Conservation (phyloP, 2,113 vertebrate genomes). For the Oreotrochilus melanogaster region DNA sequence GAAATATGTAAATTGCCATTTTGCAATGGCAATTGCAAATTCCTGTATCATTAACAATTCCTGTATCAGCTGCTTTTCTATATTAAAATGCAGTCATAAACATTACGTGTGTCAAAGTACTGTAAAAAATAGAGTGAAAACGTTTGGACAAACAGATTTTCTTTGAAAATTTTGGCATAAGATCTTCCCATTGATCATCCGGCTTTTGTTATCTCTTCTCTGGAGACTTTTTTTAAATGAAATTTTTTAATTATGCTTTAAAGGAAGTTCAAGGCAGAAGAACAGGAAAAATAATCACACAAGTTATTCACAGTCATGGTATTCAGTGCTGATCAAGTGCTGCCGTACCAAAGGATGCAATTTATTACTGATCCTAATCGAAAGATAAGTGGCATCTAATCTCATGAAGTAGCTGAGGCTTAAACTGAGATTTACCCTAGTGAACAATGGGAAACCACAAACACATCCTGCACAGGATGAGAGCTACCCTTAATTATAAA, state of each 20-base stretch:
- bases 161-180: neutral
- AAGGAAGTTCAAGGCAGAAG: neutral
- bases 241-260: neutral
- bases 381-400: neutral
- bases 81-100: slow-evolving; percentile 4
- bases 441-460: neutral
- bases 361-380: slow-evolving; percentile 5
- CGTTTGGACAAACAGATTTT: neutral
- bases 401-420: neutral
- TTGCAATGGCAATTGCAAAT: neutral
- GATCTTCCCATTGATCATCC: neutral
- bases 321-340: neutral
- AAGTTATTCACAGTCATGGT: neutral
- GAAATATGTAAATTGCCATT: neutral
- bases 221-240: neutral
- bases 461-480: neutral
- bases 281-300: neutral
- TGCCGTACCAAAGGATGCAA: neutral
- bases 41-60: neutral
- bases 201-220: neutral
- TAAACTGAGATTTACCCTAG: neutral
- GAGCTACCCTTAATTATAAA: neutral
- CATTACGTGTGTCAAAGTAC: neutral
- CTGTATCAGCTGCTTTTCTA: neutral
- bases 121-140: slow-evolving; percentile 1